phyloP scores from a whole-genome alignment of 2,113 vertebrate genomes.

The Otus sunia region DNA sequence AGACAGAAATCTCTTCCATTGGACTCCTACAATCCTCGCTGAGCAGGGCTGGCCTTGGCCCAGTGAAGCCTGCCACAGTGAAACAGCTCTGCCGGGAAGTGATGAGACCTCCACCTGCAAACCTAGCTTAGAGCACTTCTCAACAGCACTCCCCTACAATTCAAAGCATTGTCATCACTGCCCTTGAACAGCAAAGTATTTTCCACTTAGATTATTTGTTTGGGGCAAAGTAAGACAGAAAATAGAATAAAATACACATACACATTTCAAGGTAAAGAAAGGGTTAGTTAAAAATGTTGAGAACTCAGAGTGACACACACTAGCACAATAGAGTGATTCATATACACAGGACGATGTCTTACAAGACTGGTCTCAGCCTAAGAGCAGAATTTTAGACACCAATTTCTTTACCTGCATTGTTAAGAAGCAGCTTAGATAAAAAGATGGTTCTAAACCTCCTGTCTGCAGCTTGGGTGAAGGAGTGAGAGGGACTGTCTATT shows the following conservation, averaged over 20 bases:
- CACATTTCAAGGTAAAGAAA: background rate
- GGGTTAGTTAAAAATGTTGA: background rate
- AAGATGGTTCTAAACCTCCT: background rate
- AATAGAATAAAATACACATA: background rate
- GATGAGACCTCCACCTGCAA: background rate
- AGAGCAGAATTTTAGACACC: background rate
- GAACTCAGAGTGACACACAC: background rate
- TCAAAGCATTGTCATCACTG: background rate
- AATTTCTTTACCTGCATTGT: background rate
- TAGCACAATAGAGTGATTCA: background rate
- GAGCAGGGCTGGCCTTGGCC: background rate
- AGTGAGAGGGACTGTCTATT: background rate
- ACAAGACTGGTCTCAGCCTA: background rate
- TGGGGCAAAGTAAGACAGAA: background rate
- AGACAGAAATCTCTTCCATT: background rate
- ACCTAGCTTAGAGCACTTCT: background rate
- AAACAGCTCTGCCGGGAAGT: background rate
- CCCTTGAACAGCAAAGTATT: background rate
- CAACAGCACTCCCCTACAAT: background rate
- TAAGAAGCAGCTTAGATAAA: background rate
- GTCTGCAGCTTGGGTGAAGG: background rate
- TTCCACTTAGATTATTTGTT: background rate
- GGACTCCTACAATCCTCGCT: accelerated
- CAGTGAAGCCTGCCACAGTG: background rate
- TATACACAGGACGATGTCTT: background rate